Evolutionary conservation across 1,140 invertebrate genomes (phyloP).

Genomic region (Euura saliciscinereae): DNA sequence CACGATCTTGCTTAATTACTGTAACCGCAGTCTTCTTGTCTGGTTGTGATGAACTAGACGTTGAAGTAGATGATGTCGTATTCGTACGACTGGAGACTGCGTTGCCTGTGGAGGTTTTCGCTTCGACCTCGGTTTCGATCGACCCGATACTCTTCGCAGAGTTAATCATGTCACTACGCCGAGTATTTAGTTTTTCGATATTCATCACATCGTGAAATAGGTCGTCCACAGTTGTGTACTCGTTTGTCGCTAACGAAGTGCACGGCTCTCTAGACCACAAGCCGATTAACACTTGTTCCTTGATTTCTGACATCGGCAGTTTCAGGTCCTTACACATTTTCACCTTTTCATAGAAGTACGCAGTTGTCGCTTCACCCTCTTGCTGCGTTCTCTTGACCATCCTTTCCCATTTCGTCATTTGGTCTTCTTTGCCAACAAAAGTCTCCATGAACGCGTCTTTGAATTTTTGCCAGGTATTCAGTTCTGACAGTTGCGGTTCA

Average conservation of each 20-base stretch:
- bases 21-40: slow-evolving; percentile 1
- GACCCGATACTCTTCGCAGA: background rate
- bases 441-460: slow-evolving; percentile 23
- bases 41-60: background rate
- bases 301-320: slow-evolving; percentile 23
- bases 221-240: slow-evolving; percentile 13
- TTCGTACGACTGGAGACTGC: background rate
- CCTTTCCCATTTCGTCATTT: slow-evolving; percentile 24
- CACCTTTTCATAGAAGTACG: slow-evolving; percentile 29
- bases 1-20: background rate
- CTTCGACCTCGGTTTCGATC: background rate
- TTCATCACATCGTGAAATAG: slow-evolving; percentile 17
- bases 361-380: slow-evolving; percentile 19
- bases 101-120: background rate
- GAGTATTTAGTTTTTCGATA: slow-evolving; percentile 15
- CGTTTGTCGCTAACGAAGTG: slow-evolving; percentile 14
- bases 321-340: slow-evolving; percentile 27
- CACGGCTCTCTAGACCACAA: slow-evolving; percentile 22
- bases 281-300: slow-evolving; percentile 28
- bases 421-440: slow-evolving; percentile 25
- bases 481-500: background rate
- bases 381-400: slow-evolving; percentile 24
- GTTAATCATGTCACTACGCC: slow-evolving; percentile 13
- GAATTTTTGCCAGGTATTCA: slow-evolving; percentile 20
- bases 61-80: background rate